Percentiles rank a stretch among this genome's conserved stretches.
Evolutionary conservation across 1,140 invertebrate species (phyloP).

Genomic region (Paramacrobiotus metropolitanus): DNA sequence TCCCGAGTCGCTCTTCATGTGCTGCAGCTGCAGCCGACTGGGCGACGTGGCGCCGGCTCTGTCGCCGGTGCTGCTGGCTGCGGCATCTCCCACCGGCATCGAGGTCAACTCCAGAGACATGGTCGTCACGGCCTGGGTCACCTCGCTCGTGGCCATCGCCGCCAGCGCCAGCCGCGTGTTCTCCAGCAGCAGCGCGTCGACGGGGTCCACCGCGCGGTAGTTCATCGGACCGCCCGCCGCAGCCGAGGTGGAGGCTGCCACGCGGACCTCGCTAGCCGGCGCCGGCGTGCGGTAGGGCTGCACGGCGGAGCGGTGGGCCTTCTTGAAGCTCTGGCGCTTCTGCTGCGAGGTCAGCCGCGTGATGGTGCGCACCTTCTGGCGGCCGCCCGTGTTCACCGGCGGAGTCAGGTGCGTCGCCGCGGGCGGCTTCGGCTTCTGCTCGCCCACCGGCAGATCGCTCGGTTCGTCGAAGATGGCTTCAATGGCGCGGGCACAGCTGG

Average conservation of each 20-base stretch:
- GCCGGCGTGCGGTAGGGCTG: neutral
- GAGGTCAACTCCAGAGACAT: neutral
- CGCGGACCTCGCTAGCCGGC: neutral
- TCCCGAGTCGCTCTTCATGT: neutral
- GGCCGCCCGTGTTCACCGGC: too few relatives aligned
- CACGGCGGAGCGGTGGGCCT: neutral
- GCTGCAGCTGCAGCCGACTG: too few relatives aligned
- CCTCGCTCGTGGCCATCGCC: neutral
- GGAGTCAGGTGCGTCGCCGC: neutral
- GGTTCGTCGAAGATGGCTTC: conserved; percentile 5
- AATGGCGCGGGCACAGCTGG: neutral
- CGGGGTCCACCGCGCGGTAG: too few relatives aligned
- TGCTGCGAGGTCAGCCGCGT: neutral
- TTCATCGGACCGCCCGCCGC: too few relatives aligned
- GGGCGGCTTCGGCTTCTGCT: neutral
- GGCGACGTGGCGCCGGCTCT: neutral
- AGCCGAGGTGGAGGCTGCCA: too few relatives aligned
- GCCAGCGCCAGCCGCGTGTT: too few relatives aligned
- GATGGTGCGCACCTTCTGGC: neutral
- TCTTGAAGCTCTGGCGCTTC: conserved; percentile 2
- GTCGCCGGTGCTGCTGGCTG: neutral
- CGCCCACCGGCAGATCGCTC: neutral
- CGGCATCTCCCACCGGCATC: too few relatives aligned
- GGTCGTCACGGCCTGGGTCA: neutral
- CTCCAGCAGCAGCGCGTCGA: too few relatives aligned